Evolutionary conservation across 2,113 vertebrate genomes (phyloP), one percentile per base, ranked within the genome.

Genomic region (Crotophaga sulcirostris): DNA sequence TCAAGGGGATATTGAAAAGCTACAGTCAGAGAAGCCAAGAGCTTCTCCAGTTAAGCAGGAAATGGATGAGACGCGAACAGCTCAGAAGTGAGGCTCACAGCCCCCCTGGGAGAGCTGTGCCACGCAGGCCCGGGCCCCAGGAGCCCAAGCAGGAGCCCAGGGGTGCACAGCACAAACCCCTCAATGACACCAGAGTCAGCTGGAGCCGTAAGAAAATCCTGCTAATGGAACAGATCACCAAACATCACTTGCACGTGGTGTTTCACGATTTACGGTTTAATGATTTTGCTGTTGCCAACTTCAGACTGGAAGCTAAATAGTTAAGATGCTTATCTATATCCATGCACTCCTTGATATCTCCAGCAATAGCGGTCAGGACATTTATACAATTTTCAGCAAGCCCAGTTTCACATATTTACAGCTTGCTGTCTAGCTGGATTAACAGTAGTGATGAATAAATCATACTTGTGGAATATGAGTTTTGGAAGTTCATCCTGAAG

Each of bases 91-190:
- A 84, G 10, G 47, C 58, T 55, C 60, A 82, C 38, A 91, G 60
- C 20, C 33, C 47, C 34, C 12, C 40, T 1, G 28, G 16, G 54
- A 0, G 0, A 34, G 20, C 3, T 17, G 47, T n/a, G 42, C 56
- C 42, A 63, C 66, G 76, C 31, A 70, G 2, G 3, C 10, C 19
- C 51, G 2, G 49, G 42, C 25, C 33, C 40, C 19, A 0, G 1
- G 10, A 72, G 0, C 0, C 0, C 26, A 58, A 5, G 18, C 33
- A 16, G 56, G 33, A n/a, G 47, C 13, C 11, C 34, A 18, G 36
- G 7, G 54, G 16, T 31, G 18, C 44, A 10, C 0, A 2, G 68
- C 31, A 10, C 44, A 47, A 33, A 34, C 56, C 74, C 55, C 75
- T 56, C 8, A 56, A 28, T 10, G 40, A n/a, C 36, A 25, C 17